Evolutionary conservation across 2,797 vertebrate genomes (phyloP), one percentile per base, ranked within the genome.

Genomic region (Tapera naevia): DNA sequence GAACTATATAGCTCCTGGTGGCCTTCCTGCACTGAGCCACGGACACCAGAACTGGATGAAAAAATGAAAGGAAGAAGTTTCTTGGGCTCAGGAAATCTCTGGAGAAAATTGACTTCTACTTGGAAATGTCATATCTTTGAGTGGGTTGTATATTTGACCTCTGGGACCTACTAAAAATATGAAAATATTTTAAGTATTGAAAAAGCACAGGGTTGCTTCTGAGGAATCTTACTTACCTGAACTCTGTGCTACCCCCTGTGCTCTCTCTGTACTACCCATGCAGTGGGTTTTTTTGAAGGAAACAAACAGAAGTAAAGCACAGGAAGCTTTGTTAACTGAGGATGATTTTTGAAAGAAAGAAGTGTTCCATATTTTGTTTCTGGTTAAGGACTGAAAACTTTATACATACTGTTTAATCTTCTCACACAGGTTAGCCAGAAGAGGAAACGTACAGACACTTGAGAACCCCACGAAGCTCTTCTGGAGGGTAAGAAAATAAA

Each of bases 341-440:
- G 25, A 35, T 33, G 15, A 60, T 14, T 61, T 85, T 67, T 3
- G 7, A 85, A 88, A 80, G n/a, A 65, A 85, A 67, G 12, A 61
- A 57, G 67, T 27, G 23, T 67, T 73, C 16, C 17, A 18, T 24
- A 33, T 50, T 69, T 33, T 67, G 17, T 41, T 92, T 86, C 37
- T 86, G 33, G 12, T 75, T 74, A 79, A 88, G 24, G 43, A 65
- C 30, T 54, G 60, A 78, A 88, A 86, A 71, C 2, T 43, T 33
- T 15, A 93, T 96, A 98, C 98, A 2, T 97, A 98, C 98, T 64
- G 48, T 93, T 97, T 88, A 43, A 98, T 97, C 95, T 96, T 94
- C 94, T 97, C 91, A 60, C 98, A 98, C 72, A 98, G 95, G 79
- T 95, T 95, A 80, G 65, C 75, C 96, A 98, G 89, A 88, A 93